Evolutionary conservation across 2,797 vertebrate species (phyloP).

Genomic region (Neosilurus hyrtlii): DNA sequence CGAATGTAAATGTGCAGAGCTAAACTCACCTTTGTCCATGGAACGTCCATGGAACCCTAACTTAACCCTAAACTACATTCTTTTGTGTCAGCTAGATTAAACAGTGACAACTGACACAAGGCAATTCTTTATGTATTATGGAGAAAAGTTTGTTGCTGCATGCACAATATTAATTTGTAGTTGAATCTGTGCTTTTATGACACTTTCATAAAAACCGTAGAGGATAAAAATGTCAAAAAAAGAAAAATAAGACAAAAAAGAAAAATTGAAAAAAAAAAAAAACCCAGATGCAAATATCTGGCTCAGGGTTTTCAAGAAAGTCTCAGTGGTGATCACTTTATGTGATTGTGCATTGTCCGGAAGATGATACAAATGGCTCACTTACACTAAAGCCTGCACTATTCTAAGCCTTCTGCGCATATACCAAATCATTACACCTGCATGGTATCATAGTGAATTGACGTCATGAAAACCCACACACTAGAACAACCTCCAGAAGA

Average conservation of each 20-base stretch:
- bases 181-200: neutral
- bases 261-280: neutral
- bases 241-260: too few relatives aligned
- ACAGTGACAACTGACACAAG: too few relatives aligned
- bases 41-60: too few relatives aligned
- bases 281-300: neutral
- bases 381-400: neutral
- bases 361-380: neutral
- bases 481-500: neutral
- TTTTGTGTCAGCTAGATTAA: too few relatives aligned
- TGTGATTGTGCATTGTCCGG: neutral
- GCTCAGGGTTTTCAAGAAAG: neutral
- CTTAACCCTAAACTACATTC: too few relatives aligned
- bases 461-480: conserved; percentile 39
- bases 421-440: neutral
- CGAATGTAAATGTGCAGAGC: too few relatives aligned
- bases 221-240: too few relatives aligned
- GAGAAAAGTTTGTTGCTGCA: too few relatives aligned
- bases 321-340: neutral
- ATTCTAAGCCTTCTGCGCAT: neutral
- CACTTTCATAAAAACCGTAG: neutral
- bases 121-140: neutral
- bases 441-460: conserved; percentile 26
- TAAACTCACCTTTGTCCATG: too few relatives aligned
- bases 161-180: neutral